Base-by-base conservation (phyloP, 1,140 invertebrate species). In the Plutomurus gul region DNA sequence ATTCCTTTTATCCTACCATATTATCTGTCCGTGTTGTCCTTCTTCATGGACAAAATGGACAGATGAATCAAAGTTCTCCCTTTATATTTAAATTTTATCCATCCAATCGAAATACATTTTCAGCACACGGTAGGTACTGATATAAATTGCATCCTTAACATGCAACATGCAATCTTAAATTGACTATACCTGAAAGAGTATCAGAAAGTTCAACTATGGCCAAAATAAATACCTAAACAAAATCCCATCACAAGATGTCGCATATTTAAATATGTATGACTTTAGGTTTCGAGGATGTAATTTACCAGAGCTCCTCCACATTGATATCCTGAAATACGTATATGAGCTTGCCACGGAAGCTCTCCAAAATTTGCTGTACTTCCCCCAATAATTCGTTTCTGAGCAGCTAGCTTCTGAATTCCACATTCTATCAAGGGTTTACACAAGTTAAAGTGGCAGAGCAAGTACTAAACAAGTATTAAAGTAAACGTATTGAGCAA, bases 311-410 rank as follows among this genome's bases (percentile, higher is more conserved):
- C 91, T 6, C 93, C 93, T 16, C 93, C 93, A 85, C 93, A 94
- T 85, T 95, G 93, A 85, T 92, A 94, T 80, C 93, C 91, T 0
- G 91, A 89, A 78, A 95, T 94, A 85, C 93, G 90, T 76, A 95
- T 93, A 84, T 94, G 93, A 0, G 93, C 93, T 86, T 95, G 93
- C 93, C 93, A 95, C 2, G 93, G 93, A 85, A 93, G 92, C 87
- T 95, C 93, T 0, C 92, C 93, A 82, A 87, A 88, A 86, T 88
- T 87, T 0, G 92, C 92, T 60, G 91, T 90, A 11, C 90, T 85
- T 3, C 92, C 92, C 11, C 92, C 92, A 51, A 95, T 94, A 49
- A 95, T 95, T 76, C 93, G 86, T 84, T 93, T 94, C 83, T 91
- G 90, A 11, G 93, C 84, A 46, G 89, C 87, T 71, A 87, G 84